Conservation (phyloP, 2,888 invertebrate species). For the Nomada hirtipes region DNA sequence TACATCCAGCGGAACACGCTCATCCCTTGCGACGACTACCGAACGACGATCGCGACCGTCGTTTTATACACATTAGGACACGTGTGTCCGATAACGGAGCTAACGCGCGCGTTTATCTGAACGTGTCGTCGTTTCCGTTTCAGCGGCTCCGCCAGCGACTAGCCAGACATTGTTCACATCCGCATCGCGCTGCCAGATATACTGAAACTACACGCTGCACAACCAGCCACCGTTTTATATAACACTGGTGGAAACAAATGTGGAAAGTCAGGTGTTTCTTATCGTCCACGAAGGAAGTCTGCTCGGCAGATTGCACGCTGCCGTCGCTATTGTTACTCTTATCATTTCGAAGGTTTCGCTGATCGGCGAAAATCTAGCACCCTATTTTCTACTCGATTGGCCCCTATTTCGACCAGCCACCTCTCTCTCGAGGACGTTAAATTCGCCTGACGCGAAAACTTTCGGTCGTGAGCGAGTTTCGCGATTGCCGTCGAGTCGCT, state of each 20-base stretch:
- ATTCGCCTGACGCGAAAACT: conserved; percentile 12
- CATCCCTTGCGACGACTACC: conserved; percentile 44
- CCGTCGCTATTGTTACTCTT: conserved; percentile 30
- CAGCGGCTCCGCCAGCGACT: neutral
- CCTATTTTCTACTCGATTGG: conserved; percentile 58
- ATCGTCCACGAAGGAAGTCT: conserved; percentile 37
- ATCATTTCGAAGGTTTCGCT: conserved; percentile 45
- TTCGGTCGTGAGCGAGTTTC: neutral
- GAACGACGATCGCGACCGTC: conserved; percentile 38
- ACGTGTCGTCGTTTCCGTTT: conserved; percentile 40
- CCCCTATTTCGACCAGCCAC: conserved; percentile 33
- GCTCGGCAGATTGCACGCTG: conserved; percentile 13
- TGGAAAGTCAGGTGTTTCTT: conserved; percentile 60
- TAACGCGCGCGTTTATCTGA: conserved; percentile 45
- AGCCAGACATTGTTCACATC: conserved; percentile 29
- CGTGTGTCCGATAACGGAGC: conserved; percentile 33
- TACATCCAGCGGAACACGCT: conserved; percentile 2
- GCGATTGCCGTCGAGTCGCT: neutral
- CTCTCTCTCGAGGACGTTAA: conserved; percentile 15
- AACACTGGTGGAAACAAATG: conserved; percentile 57
- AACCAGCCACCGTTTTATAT: conserved; percentile 7
- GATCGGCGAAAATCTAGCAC: conserved; percentile 48
- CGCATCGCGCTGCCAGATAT: conserved; percentile 11
- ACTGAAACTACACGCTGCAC: neutral
- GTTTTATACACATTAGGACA: conserved; percentile 63